Evolutionary conservation across 1,140 invertebrate genomes (phyloP), one percentile per base, ranked within the genome.

Genomic region (Penaeus chinensis): DNA sequence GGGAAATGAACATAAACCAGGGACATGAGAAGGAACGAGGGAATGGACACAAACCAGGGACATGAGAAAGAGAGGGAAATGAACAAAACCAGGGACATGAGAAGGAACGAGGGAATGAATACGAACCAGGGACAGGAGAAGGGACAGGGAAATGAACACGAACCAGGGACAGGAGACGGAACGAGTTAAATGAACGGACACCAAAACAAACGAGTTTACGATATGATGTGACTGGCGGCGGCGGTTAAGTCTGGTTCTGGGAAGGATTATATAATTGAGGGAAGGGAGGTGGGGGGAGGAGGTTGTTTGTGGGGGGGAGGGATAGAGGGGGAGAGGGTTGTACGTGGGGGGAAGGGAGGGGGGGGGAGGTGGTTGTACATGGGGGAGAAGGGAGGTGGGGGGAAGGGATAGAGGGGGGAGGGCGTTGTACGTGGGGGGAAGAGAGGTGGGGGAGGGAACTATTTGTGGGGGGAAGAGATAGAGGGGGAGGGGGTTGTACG

Each of bases 1-100:
- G 24, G 63, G 18, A 20, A 78, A 42, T 37, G 27, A n/a, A 78
- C 13, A 13, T 24, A 0, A 10, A 37, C 60, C 5, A 24, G 32
- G 32, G 32, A 32, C 32, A 32, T 1, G 32, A 32, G 32, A 20
- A 24, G 32, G 24, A 13, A 62, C 11, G 24, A 19, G 3, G 42
- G 60, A 13, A 71, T 27, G 91, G 90, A 89, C 91, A 92, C 37
- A 91, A 91, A 82, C 90, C 79, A 61, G 81, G 82, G 16, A 77
- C 66, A 24, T n/a, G 7, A 37, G n/a, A 20, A 60, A 54, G 1
- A 1, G 32, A 66, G 24, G 63, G 18, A 20, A 78, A 42, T 3
- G 27, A n/a, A 78, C 13, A 13, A 91, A 91, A 82, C 90, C 77
- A 61, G 81, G 82, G 16, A 77, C 66, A 27, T 27, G 8, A 37